phyloP scores from a whole-genome alignment of 2,888 invertebrate genomes.

The Sinotaia quadrata region DNA sequence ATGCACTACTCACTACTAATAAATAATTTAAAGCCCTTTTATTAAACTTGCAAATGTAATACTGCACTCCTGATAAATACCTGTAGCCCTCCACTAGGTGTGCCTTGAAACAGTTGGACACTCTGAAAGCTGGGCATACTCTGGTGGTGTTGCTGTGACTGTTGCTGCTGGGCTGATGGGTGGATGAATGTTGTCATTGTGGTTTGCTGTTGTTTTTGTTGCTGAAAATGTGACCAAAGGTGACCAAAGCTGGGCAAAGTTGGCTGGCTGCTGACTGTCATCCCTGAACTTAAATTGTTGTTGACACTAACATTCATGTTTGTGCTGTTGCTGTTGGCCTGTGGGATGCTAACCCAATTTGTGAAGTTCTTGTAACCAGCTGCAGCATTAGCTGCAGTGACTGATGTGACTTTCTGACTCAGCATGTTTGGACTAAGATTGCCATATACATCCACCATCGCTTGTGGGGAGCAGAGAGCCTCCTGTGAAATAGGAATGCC shows the following conservation, averaged over 20 bases:
- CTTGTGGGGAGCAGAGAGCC: conserved; percentile 22
- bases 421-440: conserved; percentile 24
- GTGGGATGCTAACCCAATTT: conserved; percentile 36
- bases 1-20: no score
- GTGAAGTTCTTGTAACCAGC: conserved; percentile 35
- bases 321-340: conserved; percentile 21
- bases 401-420: conserved; percentile 27
- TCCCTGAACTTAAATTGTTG: conserved; percentile 2
- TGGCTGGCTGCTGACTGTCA: conserved; percentile 23
- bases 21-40: no score
- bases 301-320: neutral
- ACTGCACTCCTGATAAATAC: neutral
- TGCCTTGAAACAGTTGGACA: conserved; percentile 26
- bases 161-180: conserved; percentile 17
- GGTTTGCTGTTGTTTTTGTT: conserved; percentile 50
- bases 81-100: conserved; percentile 16
- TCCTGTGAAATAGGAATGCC: conserved; percentile 16
- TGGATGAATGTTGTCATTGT: conserved; percentile 20
- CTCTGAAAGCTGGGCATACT: conserved; percentile 27
- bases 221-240: conserved; percentile 48
- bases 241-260: conserved; percentile 60
- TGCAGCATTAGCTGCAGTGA: conserved; percentile 10
- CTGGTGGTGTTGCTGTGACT: conserved; percentile 45
- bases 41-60: neutral
- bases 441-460: conserved; percentile 31